Evolutionary conservation across 2,797 vertebrate species (phyloP).

Genomic region (Buphagus erythrorhynchus): DNA sequence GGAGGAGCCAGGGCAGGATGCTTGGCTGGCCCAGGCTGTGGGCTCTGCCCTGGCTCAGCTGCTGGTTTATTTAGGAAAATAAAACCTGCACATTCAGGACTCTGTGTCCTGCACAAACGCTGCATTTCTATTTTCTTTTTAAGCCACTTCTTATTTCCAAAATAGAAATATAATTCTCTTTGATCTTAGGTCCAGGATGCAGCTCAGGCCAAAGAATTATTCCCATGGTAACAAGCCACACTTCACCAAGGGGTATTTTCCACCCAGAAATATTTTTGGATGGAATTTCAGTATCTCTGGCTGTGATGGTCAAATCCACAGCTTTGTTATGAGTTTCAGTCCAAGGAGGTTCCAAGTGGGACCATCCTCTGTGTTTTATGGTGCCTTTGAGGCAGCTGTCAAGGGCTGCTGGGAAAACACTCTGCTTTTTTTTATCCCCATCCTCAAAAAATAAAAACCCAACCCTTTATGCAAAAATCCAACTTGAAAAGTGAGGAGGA

Average conservation of each 20-base stretch:
- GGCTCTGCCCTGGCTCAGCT: not conserved
- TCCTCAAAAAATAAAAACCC: not conserved
- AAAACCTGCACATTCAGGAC: not conserved
- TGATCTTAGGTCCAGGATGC: not conserved
- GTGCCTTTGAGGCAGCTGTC: not conserved
- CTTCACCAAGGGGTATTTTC: not conserved
- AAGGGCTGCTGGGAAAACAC: not conserved
- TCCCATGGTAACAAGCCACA: not conserved
- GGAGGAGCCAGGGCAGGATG: not conserved
- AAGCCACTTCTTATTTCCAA: not conserved
- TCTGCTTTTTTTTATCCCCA: not conserved
- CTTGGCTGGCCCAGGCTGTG: not conserved
- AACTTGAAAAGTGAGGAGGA: not conserved
- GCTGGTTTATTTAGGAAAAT: not conserved
- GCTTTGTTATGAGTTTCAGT: not conserved
- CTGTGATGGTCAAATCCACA: not conserved
- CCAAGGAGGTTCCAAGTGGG: not conserved
- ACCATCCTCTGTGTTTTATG: not conserved
- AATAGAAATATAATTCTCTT: not conserved
- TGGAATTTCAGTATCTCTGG: not conserved
- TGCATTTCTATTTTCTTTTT: not conserved
- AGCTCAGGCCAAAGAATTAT: not conserved
- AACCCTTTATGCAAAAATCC: not conserved
- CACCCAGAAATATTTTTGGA: not conserved
- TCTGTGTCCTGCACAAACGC: not conserved